A percentile compares a stretch with the other conserved stretches of the same genome.
Evolutionary conservation across 2,113 vertebrate genomes (phyloP).

Genomic region (Hydrochoerus hydrochaeris): DNA sequence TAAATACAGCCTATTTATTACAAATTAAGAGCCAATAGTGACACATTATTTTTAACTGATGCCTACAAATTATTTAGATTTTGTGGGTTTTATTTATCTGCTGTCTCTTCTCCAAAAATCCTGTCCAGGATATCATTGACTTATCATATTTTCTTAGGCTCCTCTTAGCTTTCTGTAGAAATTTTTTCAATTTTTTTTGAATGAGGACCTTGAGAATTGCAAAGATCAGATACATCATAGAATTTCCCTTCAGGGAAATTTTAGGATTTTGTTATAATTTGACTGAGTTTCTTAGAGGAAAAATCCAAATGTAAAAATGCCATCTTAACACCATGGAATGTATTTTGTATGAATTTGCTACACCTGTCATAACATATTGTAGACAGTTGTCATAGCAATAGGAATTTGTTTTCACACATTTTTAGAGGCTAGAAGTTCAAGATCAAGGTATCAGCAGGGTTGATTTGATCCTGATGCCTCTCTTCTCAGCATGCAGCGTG

Average conservation of each 20-base stretch:
- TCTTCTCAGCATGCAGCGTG: neutral
- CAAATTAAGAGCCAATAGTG: neutral
- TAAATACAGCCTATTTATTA: neutral
- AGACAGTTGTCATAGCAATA: neutral
- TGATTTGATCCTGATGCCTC: neutral
- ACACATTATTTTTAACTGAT: neutral
- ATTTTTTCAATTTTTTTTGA: neutral
- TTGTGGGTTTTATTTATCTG: neutral
- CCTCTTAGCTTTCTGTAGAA: neutral
- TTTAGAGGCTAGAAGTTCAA: neutral
- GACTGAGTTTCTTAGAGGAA: neutral
- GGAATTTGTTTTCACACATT: neutral
- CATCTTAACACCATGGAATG: fast-evolving
- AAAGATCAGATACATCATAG: neutral
- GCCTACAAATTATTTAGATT: neutral
- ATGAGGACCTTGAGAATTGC: neutral
- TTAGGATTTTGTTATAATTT: neutral
- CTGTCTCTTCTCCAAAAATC: neutral
- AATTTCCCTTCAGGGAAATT: neutral
- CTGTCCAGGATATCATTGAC: neutral
- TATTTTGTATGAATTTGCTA: neutral
- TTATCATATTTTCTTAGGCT: neutral
- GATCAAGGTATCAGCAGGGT: neutral
- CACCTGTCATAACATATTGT: neutral
- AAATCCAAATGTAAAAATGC: neutral